These are phyloP conservation scores for Emydocephalus ijimae DNA, from an alignment of 2,113 vertebrate genomes.

Conservation along the genomic window DNA sequence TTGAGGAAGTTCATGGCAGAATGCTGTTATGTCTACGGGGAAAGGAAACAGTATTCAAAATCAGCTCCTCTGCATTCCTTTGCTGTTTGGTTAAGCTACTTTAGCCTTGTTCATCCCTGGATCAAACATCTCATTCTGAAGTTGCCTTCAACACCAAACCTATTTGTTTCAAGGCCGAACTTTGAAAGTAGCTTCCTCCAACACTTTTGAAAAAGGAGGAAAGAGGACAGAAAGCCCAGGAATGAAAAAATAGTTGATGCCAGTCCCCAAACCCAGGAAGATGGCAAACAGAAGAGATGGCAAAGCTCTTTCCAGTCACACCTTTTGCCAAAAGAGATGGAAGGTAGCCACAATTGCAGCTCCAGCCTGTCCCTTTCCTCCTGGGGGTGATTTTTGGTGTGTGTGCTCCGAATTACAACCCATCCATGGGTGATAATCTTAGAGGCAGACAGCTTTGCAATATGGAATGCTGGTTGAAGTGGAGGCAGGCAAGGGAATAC, in stretches of 20 bases:
- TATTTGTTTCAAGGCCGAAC: neutral
- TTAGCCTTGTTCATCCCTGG: neutral
- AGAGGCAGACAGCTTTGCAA: neutral
- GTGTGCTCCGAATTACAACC: neutral
- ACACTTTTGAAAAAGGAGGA: too few species aligned
- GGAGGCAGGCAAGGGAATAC: neutral
- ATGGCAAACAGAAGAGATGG: neutral
- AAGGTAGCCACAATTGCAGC: neutral
- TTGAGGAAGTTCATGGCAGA: neutral
- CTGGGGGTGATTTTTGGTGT: neutral
- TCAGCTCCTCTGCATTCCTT: neutral
- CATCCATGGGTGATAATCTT: neutral
- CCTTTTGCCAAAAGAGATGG: neutral
- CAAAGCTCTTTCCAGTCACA: neutral
- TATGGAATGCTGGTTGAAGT: neutral
- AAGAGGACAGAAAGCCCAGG: neutral
- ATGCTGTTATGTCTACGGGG: neutral
- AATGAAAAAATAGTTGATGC: neutral
- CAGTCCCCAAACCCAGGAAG: neutral
- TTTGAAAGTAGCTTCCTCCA: neutral
- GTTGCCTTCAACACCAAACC: conserved; percentile 12
- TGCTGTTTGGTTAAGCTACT: neutral
- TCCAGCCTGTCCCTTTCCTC: neutral
- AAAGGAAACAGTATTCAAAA: neutral
- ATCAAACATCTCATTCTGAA: neutral